A percentile compares a stretch with the other conserved stretches of the same genome.
Conservation (phyloP, 2,888 invertebrate genomes). For the Eutolmus rufibarbis region DNA sequence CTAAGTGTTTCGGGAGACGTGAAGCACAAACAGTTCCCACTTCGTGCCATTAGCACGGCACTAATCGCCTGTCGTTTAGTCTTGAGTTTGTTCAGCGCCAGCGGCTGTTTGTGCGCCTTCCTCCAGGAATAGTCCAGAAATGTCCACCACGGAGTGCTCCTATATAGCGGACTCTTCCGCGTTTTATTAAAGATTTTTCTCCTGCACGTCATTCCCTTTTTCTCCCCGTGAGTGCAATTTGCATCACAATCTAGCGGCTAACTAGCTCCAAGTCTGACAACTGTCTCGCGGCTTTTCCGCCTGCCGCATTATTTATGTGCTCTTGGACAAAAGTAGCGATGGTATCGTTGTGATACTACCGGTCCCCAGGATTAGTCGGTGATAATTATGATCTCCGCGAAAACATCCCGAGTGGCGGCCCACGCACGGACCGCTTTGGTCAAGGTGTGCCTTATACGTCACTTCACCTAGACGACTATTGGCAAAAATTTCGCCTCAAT, state of each 20-base stretch:
- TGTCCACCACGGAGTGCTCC: neutral
- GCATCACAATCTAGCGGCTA: slow-evolving; percentile 18
- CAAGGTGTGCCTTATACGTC: neutral
- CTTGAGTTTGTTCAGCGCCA: neutral
- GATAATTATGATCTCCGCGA: slow-evolving; percentile 16
- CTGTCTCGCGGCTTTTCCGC: slow-evolving; percentile 9
- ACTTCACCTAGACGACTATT: neutral
- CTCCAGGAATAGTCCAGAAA: neutral
- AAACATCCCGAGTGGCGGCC: neutral
- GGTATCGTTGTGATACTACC: neutral
- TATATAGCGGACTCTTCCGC: slow-evolving; percentile 17
- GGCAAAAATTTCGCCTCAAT: neutral
- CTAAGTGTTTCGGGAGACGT: neutral
- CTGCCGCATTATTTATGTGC: slow-evolving; percentile 18
- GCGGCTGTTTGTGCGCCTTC: slow-evolving; percentile 2
- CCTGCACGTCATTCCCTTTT: neutral
- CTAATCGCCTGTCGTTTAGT: slow-evolving; percentile 26
- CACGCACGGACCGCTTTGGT: neutral
- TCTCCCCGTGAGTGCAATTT: neutral
- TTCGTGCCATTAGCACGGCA: neutral
- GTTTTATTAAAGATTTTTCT: slow-evolving; percentile 32
- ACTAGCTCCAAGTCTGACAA: slow-evolving; percentile 25
- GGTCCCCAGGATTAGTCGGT: neutral
- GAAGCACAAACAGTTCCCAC: slow-evolving; percentile 4
- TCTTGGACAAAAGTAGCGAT: slow-evolving; percentile 23